Base-by-base conservation (phyloP, 2,888 invertebrate species). In the Anthrax anthrax region DNA sequence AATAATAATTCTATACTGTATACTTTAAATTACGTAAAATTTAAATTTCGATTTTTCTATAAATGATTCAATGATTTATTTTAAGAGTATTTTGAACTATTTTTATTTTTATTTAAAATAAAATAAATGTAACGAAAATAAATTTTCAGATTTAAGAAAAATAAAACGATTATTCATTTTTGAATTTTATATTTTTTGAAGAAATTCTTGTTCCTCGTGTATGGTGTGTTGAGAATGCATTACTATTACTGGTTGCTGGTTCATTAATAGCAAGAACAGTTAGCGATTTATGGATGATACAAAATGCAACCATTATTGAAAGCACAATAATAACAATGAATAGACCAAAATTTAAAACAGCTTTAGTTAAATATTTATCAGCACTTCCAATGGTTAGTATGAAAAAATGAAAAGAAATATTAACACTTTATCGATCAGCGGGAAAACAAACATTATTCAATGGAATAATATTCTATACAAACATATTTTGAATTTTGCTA, bases 201-300 rank as follows among this genome's bases (percentile, higher is more conserved):
- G 80, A 74, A 57, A 82, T 90, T 51, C 74, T 86, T 57, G 72
- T 94, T 48, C 94, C 94, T 5, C 81, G 86, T 39, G 64, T 85
- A 57, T 77, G 83, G 66, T 78, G 82, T 13, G 70, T 80, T 47
- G 94, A 94, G 69, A 74, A 78, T 52, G 84, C 80, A 6, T 78
- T 82, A 51, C 71, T 89, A 60, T 51, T 75, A 13, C 64, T 89
- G 19, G 80, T 91, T 9, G 96, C 95, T 1, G 62, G 72, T 5
- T 80, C 91, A 5, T 72, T 98, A 38, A 75, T 95, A 18, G 81
- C 87, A 3, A 75, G 96, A 55, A 95, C 97, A 0, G 76, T 92
- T 55, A 95, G 95, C 61, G 98, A 98, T 69, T 76, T 98, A 44
- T 98, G 95, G 94, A 81, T 97, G 73, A 98, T 98, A 56, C 85